Conservation (phyloP, 2,797 vertebrate genomes). For the Siniperca obscura region DNA sequence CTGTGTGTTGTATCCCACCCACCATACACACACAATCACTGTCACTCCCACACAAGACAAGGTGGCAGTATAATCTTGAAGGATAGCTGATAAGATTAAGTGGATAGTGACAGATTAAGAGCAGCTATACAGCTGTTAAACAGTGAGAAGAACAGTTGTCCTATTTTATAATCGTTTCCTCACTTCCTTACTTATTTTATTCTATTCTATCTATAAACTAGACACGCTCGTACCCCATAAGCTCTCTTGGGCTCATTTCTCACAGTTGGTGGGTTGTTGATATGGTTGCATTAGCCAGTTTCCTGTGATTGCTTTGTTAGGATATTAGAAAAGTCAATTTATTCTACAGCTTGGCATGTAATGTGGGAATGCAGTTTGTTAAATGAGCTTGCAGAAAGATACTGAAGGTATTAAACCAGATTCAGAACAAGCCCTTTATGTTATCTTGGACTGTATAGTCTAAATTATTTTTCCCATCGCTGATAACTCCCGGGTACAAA, state of each 20-base stretch:
- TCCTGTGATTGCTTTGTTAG: conserved; percentile 18
- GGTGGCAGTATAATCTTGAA: conserved; percentile 24
- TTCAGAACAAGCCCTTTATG: conserved; percentile 10
- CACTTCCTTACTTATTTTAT: background rate
- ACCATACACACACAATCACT: background rate
- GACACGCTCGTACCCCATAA: background rate
- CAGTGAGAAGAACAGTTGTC: background rate
- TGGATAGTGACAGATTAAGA: conserved; percentile 10
- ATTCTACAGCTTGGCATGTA: conserved; percentile 23
- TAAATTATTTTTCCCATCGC: conserved; percentile 21
- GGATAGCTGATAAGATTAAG: conserved; percentile 30
- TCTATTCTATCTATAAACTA: conserved; percentile 15
- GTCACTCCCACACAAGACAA: conserved; percentile 17
- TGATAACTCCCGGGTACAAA: conserved; percentile 29
- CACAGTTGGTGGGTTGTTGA: conserved; percentile 17
- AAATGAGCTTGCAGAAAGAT: conserved; percentile 24
- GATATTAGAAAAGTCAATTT: conserved; percentile 29
- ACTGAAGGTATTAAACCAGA: background rate
- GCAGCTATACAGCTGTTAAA: conserved; percentile 11
- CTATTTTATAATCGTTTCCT: background rate
- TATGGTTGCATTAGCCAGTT: conserved; percentile 12
- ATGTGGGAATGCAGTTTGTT: conserved; percentile 24
- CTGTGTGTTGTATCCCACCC: conserved; percentile 23
- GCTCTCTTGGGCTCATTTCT: background rate
- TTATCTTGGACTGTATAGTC: conserved; percentile 17